phyloP scores from a whole-genome alignment of 2,113 vertebrate genomes.

The Butorides virescens region DNA sequence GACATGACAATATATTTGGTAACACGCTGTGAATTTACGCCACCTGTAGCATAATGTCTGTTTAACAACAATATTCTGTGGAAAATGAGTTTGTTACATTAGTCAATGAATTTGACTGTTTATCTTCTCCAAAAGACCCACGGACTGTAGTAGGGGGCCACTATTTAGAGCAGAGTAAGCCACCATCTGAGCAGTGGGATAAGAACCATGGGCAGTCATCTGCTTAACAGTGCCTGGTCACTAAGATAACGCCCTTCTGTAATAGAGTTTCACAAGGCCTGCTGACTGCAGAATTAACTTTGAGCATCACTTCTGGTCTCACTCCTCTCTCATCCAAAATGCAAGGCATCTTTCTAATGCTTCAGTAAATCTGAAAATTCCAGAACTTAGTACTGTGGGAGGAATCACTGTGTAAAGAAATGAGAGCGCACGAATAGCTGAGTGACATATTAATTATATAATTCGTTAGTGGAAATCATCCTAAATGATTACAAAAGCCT shows the following conservation, averaged over 20 bases:
- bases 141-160: rapidly evolving
- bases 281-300: neutral
- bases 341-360: neutral
- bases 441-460: neutral
- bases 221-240: neutral
- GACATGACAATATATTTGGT: neutral
- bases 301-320: neutral
- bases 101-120: neutral
- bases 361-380: neutral
- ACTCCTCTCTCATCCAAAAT: neutral
- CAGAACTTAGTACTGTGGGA: neutral
- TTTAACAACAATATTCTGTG: neutral
- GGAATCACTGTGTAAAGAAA: neutral
- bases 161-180: neutral
- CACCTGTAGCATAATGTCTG: neutral
- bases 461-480: neutral
- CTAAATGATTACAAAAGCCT: neutral
- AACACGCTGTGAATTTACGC: neutral
- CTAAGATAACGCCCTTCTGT: neutral
- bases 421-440: neutral
- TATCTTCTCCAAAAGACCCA: neutral
- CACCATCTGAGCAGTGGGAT: neutral
- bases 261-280: neutral
- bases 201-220: neutral
- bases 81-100: neutral